These are phyloP conservation scores for Athrips mouffetella DNA, from an alignment of 2,888 invertebrate genomes.

Conservation along the genomic window DNA sequence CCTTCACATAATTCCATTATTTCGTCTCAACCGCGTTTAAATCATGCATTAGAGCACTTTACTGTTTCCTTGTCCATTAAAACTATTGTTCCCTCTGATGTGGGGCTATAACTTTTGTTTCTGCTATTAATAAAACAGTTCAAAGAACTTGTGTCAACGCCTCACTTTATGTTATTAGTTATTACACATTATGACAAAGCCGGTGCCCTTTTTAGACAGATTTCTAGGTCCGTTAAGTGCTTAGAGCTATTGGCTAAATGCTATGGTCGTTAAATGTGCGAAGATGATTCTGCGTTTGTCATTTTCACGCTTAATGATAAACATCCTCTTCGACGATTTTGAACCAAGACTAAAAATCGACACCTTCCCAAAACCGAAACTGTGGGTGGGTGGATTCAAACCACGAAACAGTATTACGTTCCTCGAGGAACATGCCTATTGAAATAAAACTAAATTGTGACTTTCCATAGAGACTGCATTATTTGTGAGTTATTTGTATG, in stretches of 20 bases:
- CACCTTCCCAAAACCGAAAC: no score
- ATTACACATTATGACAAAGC: slow-evolving; percentile 22
- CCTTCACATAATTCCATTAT: slow-evolving; percentile 28
- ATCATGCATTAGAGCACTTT: slow-evolving; percentile 40
- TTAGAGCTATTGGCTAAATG: not conserved
- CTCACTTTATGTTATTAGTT: slow-evolving; percentile 7
- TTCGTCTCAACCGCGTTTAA: slow-evolving; percentile 34
- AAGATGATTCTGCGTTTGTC: not conserved
- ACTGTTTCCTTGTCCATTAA: slow-evolving; percentile 50
- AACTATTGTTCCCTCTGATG: slow-evolving; percentile 47
- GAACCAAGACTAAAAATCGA: no score
- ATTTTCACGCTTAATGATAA: not conserved
- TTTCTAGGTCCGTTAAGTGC: not conserved
- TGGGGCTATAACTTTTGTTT: slow-evolving; percentile 47
- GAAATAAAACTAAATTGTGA: no score
- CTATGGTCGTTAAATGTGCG: not conserved
- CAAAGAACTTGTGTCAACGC: slow-evolving; percentile 35
- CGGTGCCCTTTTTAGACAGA: slow-evolving; percentile 5
- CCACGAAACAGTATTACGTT: no score
- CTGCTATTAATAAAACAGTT: slow-evolving; percentile 49
- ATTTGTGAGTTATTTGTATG: no score
- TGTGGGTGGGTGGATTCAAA: no score
- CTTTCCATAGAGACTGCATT: no score
- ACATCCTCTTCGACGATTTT: no score
- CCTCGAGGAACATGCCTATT: no score